Evolutionary conservation across 1,140 invertebrate species (phyloP), one percentile per base, ranked within the genome.

Genomic region (Trichonephila inaurata): DNA sequence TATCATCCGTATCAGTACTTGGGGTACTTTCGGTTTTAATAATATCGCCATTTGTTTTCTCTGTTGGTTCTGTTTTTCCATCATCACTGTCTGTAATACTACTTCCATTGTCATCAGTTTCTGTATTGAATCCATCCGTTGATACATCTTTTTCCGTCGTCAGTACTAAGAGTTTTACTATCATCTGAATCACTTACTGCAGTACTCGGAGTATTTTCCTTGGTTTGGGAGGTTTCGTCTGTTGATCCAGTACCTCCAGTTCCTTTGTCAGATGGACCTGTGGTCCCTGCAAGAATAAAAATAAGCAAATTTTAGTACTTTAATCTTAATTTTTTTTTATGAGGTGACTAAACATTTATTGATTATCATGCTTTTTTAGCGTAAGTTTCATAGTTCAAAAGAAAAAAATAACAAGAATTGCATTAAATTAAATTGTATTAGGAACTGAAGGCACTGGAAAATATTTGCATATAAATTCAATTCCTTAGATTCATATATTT

Each of bases 191-290:
- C 33, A 40, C 33, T 21, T 83, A n/a, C 18, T 12, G 12, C 18
- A n/a, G 81, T 85, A 24, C 58, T 85, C 28, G 8, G 21, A 18
- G 21, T 58, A 61, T 60, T 61, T 24, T 60, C 51, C 58, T 16
- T 14, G 28, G 16, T 40, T 18, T 24, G 16, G 44, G 44, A 61
- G 8, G 33, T 61, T 28, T 60, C 28, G 2, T 58, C 69, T 61
- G 89, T 91, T 5, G 51, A 40, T 21, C 60, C 58, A 91, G 89
- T 91, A 91, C 89, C 89, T 91, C 72, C 89, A 91, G 89, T 91
- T 91, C 24, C 69, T n/a, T 77, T 89, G 18, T 66, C 72, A 33
- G 72, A 28, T 51, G 44, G 62, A 72, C 64, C 66, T 60, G 66
- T 82, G 24, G 69, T 61, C 51, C 33, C 89, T 91, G 72, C 12